Base-by-base conservation (phyloP, 2,888 invertebrate species). In the Agrenia bidenticulata region DNA sequence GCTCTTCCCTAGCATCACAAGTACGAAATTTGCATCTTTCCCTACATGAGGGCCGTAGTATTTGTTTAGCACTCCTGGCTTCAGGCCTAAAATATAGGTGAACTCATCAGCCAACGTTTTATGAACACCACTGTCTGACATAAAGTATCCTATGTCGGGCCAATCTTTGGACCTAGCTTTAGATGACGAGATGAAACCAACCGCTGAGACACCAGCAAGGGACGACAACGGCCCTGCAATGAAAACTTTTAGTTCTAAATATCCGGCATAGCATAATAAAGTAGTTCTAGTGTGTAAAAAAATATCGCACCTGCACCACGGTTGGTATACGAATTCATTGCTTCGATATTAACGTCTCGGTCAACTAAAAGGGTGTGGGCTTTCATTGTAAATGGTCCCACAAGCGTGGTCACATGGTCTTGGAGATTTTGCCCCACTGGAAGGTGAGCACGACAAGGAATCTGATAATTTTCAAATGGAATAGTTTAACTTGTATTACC, bases 371-470 rank as follows among this genome's bases (percentile, higher is more conserved):
- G 26, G 41, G 64, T 65, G 24, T 65, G 66, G 1, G 66, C 64
- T 1, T 60, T 54, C 60, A 72, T 59, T 7, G 68, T 63, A 21
- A 73, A 56, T 2, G 74, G 74, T 1, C 74, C 74, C 5, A 65
- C 60, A 2, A 66, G 19, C 1, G 65, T 64, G n/a, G 62, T 58
- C 27, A 69, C 61, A 49, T 73, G 69, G 55, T 69, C 74, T 27
- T 70, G 73, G 15, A 74, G 45, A 60, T 73, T 73, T 21, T 60
- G 54, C 0, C 74, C 74, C 11, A 73, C 73, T 13, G 73, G 74
- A 19, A 72, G 59, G 53, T 74, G 37, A 15, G 66, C 70, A 4
- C 72, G 55, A 50, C 72, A 61, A 1, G 63, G 56, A 1, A 63
- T 57, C 57, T 57, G 57, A 7, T 17, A 51, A n/a, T n/a, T n/a